phyloP scores from a whole-genome alignment of 2,113 vertebrate genomes.

The Leptocoma aspasia region DNA sequence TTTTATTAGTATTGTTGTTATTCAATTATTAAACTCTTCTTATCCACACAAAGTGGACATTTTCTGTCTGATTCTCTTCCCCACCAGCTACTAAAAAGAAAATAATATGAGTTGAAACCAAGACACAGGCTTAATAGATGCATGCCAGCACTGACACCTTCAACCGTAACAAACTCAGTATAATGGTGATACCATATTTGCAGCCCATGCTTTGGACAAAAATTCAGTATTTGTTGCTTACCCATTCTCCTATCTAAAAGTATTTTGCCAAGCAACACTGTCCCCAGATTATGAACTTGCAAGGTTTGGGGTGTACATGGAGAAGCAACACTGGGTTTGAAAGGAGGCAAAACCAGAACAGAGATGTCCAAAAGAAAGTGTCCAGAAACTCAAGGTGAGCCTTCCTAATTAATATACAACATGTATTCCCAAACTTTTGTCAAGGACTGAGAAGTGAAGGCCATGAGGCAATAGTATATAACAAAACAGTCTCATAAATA shows the following conservation, averaged over 20 bases:
- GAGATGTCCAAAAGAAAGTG: no score
- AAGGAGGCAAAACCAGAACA: neutral
- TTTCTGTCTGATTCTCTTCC: neutral
- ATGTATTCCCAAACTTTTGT: neutral
- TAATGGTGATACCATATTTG: neutral
- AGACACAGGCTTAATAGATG: neutral
- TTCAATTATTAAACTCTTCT: neutral
- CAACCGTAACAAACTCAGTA: neutral
- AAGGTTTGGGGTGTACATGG: neutral
- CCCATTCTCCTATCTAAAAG: neutral
- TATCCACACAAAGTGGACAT: neutral
- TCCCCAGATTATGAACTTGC: neutral
- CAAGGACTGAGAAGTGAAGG: neutral
- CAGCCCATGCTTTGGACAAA: neutral
- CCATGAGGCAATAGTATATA: neutral
- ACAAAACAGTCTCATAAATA: neutral
- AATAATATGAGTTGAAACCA: neutral
- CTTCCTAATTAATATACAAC: neutral
- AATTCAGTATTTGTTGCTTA: neutral
- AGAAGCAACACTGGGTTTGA: neutral
- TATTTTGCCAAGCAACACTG: neutral
- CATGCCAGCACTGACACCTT: neutral
- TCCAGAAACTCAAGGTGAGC: neutral
- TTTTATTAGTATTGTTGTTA: neutral
- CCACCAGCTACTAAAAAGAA: neutral